phyloP scores from a whole-genome alignment of 2,113 vertebrate species.

The Balaeniceps rex region DNA sequence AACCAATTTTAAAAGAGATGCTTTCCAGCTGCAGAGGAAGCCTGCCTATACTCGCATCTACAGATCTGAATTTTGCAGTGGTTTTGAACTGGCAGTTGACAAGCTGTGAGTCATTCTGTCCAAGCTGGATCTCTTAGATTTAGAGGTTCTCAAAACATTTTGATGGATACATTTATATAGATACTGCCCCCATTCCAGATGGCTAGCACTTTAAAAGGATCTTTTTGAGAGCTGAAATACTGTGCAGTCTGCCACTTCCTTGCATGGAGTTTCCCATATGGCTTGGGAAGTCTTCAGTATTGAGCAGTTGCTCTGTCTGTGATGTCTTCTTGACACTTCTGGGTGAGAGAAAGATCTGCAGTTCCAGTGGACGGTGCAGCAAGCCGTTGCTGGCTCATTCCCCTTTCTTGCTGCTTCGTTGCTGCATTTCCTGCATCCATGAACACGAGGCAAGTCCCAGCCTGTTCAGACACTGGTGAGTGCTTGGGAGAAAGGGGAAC shows the following conservation, averaged over 20 bases:
- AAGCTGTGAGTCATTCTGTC: background rate
- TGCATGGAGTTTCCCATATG: background rate
- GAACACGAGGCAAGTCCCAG: background rate
- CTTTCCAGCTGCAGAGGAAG: background rate
- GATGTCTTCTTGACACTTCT: background rate
- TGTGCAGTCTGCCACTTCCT: background rate
- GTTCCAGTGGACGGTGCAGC: background rate
- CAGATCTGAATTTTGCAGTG: background rate
- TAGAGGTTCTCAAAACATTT: background rate
- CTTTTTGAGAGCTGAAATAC: background rate
- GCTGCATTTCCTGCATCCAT: background rate
- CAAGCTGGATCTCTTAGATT: background rate
- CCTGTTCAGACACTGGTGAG: background rate
- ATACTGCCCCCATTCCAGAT: background rate
- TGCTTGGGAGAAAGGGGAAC: background rate
- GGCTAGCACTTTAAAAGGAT: background rate
- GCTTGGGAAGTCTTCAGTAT: background rate
- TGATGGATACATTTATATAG: background rate
- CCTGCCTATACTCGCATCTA: background rate
- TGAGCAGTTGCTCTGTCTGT: background rate
- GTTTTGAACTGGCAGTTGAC: background rate
- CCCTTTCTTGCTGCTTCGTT: background rate
- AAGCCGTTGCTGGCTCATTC: background rate
- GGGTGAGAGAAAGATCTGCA: background rate
- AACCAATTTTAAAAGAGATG: background rate